These are phyloP conservation scores for Phenganax marumi DNA, from an alignment of 92 coral and sea anemone species.

Conservation along the genomic window DNA sequence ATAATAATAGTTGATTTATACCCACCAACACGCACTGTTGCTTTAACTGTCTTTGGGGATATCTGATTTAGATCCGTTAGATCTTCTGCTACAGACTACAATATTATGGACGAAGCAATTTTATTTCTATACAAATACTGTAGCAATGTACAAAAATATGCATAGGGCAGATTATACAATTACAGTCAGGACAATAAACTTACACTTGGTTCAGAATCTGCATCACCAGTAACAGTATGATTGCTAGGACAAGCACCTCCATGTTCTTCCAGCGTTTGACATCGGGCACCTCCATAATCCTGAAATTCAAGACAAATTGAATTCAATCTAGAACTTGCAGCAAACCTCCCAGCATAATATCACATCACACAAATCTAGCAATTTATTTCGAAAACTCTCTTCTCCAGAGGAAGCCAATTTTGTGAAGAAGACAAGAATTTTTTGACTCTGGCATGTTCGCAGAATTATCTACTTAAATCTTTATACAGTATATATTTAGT, in stretches of 20 bases:
- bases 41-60: not conserved
- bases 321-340: no score
- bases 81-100: not conserved
- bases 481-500: no score
- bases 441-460: no score
- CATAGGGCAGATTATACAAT: not conserved
- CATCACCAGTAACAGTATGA: not conserved
- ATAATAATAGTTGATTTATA: not conserved
- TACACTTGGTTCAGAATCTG: not conserved
- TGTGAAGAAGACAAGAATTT: no score
- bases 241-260: not conserved
- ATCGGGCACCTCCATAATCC: not conserved
- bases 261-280: not conserved
- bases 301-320: not conserved
- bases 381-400: no score
- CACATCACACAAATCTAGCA: no score
- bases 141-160: no score
- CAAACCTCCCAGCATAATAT: no score
- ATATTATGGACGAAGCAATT: not conserved
- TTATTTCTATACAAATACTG: no score
- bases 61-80: not conserved
- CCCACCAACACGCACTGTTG: slow-evolving; percentile 9
- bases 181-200: not conserved
- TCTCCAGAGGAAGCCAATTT: no score
- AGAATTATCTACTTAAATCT: no score